Base-by-base conservation (phyloP, 2,113 vertebrate species). In the Entelurus aequoreus region DNA sequence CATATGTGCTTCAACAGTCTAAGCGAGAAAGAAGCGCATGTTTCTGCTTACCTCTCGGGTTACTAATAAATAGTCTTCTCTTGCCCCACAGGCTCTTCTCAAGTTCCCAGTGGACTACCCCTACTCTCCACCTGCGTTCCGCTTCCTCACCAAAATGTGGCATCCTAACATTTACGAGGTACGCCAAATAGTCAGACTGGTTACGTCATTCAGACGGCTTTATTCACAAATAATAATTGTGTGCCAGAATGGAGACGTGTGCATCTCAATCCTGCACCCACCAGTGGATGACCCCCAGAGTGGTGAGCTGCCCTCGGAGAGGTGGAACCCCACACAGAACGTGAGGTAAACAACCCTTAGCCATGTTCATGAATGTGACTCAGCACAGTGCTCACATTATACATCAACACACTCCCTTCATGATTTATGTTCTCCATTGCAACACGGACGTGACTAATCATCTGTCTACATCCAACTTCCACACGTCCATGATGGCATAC, bases 101-200 rank as follows among this genome's bases (percentile, higher is more conserved):
- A 93, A 95, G 58, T 98, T 98, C 79, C 96, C 96, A 6, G 89
- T 96, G 0, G 96, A 98, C 82, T 98, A 98, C 60, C 96, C 96
- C 0, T 98, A 98, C 81, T 96, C 95, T n/a, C 96, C 96, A 0
- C 96, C 96, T 0, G 91, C 94, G 48, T 98, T 98, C 69, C 90
- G 94, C 40, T 98, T 98, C 80, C 87, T 98, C 64, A 98, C 96
- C 77, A 98, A 98, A 85, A 98, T 98, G 96, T 98, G 96, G 96
- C 96, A 98, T 79, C 96, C 96, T 49, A 98, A 98, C 87, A 98
- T 98, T 82, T 98, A 98, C 0, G 96, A 98, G 95, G 96, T 96
- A 81, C 74, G 6, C 48, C 5, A 7, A 15, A 36, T 12, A 12
- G 9, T 12, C 40, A 8, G 0, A 42, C 3, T 9, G 40, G 42